A percentile compares a stretch with the other conserved stretches of the same genome.
phyloP scores from a whole-genome alignment of 2,888 invertebrate species.

The Folsomia manolachei region DNA sequence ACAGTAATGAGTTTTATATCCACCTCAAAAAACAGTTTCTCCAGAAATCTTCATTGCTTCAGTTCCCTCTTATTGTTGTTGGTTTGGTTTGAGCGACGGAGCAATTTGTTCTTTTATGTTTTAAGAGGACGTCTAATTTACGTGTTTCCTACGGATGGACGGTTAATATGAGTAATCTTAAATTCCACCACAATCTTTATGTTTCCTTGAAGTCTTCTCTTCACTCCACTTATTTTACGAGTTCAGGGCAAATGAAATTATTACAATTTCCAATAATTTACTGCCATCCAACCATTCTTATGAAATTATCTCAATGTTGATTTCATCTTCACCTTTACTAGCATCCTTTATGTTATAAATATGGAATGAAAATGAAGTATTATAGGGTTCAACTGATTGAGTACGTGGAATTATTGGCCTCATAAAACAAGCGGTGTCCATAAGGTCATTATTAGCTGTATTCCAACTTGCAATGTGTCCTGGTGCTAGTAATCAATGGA shows the following conservation, averaged over 20 bases:
- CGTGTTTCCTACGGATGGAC: neutral
- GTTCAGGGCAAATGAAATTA: neutral
- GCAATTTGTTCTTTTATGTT: conserved; percentile 17
- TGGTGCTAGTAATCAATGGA: neutral
- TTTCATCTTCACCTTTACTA: too few relatives aligned
- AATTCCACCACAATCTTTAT: conserved; percentile 15
- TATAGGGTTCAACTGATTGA: neutral
- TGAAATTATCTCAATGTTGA: conserved; percentile 1
- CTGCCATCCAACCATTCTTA: conserved; percentile 1
- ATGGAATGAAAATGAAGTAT: neutral
- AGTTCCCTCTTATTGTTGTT: neutral
- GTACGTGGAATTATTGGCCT: neutral
- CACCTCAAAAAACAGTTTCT: conserved; percentile 18
- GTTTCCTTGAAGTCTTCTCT: conserved; percentile 3
- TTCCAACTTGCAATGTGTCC: neutral
- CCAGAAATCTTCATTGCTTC: conserved; percentile 13
- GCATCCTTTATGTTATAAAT: too few relatives aligned
- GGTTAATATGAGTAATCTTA: neutral
- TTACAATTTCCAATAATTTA: conserved; percentile 12
- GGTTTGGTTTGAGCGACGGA: neutral
- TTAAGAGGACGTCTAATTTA: conserved; percentile 14
- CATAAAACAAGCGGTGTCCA: neutral
- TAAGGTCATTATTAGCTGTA: neutral
- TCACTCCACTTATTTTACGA: conserved; percentile 9
- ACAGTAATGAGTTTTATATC: conserved; percentile 20